Base-by-base conservation (phyloP, 1,140 invertebrate species). In the Bombus waltoni region DNA sequence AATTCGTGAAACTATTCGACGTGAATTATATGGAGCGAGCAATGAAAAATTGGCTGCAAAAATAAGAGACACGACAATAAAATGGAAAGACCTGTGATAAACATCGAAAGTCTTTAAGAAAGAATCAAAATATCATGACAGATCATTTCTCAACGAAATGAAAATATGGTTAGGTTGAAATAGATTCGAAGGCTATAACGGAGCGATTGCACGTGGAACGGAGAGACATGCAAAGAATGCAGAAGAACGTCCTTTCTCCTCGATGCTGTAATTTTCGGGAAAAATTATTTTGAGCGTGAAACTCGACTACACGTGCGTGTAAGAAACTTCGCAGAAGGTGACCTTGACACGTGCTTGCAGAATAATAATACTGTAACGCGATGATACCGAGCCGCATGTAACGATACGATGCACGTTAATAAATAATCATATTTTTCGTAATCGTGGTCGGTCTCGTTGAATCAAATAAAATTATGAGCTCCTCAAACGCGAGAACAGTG, bases 291-390 rank as follows among this genome's bases (percentile, higher is more conserved):
- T 74, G 11, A 73, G 80, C 80, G 53, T 28, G 42, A 71, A 57
- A 40, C 47, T 44, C 18, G 44, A n/a, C 53, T 59, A 42, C 70
- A 73, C 62, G 40, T 42, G 65, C 22, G 79, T 57, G 70, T 44
- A 62, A 11, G 38, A 44, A 79, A 47, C 35, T 74, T 47, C 80
- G 53, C 38, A 18, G 47, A 82, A 82, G 53, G 80, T 82, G 80
- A 74, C 80, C 80, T 47, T 82, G 70, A 74, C 80, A 82, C 80
- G 80, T 82, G 80, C 47, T 82, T 44, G 70, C 70, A 73, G 70
- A 82, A 82, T 82, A 74, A 74, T n/a, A 74, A 65, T 65, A 74
- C 32, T 32, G n/a, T 65, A 73, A 73, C 70, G 13, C 53, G n/a
- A 22, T 28, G 65, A 80, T 70, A 53, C 15, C 1, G 28, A 42